Evolutionary conservation across 2,797 vertebrate species (phyloP).

Genomic region (Gallinago solitaria): DNA sequence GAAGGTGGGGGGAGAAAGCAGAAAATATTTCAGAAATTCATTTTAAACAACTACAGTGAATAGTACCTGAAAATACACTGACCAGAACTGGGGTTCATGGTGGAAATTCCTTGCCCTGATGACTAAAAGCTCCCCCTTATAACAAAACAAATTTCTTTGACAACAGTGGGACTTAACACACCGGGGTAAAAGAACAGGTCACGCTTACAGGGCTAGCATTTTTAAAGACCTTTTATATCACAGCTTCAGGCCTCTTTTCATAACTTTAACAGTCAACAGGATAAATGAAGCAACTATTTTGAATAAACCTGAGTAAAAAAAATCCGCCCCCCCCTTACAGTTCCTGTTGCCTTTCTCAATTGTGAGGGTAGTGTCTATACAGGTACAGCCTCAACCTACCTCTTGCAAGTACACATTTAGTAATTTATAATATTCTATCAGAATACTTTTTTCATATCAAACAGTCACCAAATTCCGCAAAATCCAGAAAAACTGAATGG

Average conservation of each 20-base stretch:
- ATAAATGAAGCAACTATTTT: background rate
- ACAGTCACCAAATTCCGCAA: background rate
- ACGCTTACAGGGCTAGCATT: background rate
- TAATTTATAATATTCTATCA: background rate
- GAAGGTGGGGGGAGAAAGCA: background rate
- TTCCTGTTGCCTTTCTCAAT: background rate
- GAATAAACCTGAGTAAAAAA: background rate
- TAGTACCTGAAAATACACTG: background rate
- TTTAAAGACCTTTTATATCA: background rate
- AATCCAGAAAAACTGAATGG: background rate
- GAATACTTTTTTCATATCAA: background rate
- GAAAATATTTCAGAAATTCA: background rate
- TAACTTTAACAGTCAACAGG: background rate
- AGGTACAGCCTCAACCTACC: background rate
- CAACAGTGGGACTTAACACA: background rate
- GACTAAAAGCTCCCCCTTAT: background rate
- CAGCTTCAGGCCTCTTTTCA: background rate
- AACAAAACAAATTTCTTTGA: background rate
- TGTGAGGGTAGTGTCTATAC: background rate
- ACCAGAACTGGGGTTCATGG: background rate
- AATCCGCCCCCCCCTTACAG: background rate
- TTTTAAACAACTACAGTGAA: background rate
- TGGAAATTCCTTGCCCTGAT: background rate
- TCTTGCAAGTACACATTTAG: background rate
- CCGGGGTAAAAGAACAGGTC: background rate